Conservation (phyloP, 2,797 vertebrate genomes). For the Eidolon dupreanum region DNA sequence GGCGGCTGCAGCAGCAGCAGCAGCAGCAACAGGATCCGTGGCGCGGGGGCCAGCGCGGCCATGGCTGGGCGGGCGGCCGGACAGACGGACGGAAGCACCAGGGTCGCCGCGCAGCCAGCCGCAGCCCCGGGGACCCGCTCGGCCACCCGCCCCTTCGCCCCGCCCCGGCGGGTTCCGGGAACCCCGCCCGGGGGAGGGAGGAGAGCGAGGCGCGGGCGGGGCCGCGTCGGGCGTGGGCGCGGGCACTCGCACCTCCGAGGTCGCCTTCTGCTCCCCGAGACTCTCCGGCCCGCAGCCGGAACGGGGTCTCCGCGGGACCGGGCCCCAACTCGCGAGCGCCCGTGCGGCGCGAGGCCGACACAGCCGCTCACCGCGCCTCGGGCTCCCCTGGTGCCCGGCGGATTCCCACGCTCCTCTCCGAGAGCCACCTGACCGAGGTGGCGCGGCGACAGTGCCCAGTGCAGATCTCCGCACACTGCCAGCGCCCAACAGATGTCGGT, state of each 20-base stretch:
- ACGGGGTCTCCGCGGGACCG: neutral
- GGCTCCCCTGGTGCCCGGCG: neutral
- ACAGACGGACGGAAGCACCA: neutral
- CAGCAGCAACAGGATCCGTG: neutral
- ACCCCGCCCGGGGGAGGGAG: neutral
- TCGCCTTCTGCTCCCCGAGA: no score
- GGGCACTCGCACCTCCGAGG: neutral
- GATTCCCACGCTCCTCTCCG: neutral
- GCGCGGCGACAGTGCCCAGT: neutral
- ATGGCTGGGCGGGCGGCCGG: neutral
- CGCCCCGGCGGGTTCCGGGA: slow-evolving; percentile 73
- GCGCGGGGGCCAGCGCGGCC: neutral
- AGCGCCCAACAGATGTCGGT: neutral
- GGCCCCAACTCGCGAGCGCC: neutral
- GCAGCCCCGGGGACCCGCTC: neutral
- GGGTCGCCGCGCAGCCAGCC: accelerated
- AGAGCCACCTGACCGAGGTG: neutral
- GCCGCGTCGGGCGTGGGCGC: neutral
- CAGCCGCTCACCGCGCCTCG: neutral
- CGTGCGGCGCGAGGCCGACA: neutral
- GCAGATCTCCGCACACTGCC: neutral
- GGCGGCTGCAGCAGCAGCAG: slow-evolving; percentile 57
- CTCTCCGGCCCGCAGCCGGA: no score
- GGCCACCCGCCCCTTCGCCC: neutral
- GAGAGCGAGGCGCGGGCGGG: neutral